Conservation (phyloP, 2,113 vertebrate species). For the Cathartes aura region DNA sequence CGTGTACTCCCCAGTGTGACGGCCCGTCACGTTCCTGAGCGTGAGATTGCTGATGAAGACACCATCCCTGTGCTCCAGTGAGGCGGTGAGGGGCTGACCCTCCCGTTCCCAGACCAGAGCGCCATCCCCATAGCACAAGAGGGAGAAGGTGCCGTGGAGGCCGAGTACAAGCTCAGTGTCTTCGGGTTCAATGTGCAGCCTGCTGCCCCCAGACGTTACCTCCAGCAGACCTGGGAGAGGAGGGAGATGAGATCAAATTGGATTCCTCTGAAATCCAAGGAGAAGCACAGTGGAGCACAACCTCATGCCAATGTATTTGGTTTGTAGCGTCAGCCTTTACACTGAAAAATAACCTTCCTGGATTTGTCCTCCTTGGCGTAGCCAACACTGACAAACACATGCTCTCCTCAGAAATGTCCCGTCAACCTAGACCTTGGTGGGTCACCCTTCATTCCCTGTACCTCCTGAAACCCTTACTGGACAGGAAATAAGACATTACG, state of each 20-base stretch:
- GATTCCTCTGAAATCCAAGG: background rate
- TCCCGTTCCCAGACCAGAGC: conserved; percentile 79
- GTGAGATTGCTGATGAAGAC: conserved; percentile 78
- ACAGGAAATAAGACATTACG: background rate
- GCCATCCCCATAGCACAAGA: conserved; percentile 80
- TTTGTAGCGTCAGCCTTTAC: background rate
- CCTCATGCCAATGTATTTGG: background rate
- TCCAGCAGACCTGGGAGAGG: conserved; percentile 58
- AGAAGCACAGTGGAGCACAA: background rate
- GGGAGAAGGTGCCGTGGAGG: conserved; percentile 77
- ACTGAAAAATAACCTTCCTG: background rate
- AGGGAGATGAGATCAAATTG: background rate
- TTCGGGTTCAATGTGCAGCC: conserved; percentile 78
- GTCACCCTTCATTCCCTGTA: background rate
- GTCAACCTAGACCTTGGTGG: background rate
- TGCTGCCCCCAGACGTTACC: background rate
- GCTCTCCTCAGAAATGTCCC: background rate
- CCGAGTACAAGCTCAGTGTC: conserved; percentile 78
- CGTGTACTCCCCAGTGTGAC: conserved; percentile 85
- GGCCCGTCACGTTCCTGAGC: conserved; percentile 81
- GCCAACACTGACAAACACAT: background rate
- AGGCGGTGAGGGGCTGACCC: background rate
- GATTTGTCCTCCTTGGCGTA: background rate
- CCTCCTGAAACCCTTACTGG: background rate
- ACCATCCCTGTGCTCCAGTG: background rate